Evolutionary conservation across 2,888 invertebrate species (phyloP).

Genomic region (Platypus cylindrus): DNA sequence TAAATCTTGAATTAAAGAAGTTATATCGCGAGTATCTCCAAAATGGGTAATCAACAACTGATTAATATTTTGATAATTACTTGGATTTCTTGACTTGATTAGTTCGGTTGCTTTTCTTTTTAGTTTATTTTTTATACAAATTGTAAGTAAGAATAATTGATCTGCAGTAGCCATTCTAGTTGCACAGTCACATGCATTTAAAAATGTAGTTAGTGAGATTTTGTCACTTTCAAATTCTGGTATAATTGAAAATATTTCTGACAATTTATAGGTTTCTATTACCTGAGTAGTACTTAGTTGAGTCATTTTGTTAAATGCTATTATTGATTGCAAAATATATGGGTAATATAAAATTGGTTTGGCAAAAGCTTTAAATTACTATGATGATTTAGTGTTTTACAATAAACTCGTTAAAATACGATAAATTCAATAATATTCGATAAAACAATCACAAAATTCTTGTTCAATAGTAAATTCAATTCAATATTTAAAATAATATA

Average conservation of each 20-base stretch:
- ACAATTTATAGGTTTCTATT: conserved; percentile 1
- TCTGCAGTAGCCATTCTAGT: conserved; percentile 7
- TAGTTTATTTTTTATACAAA: conserved; percentile 12
- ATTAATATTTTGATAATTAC: conserved; percentile 7
- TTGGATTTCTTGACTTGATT: conserved; percentile 11
- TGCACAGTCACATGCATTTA: conserved; percentile 9
- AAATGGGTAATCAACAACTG: conserved; percentile 7
- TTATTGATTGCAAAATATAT: too few species aligned
- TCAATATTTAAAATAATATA: too few species aligned
- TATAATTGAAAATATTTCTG: conserved; percentile 11
- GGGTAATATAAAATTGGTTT: too few species aligned
- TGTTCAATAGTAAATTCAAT: too few species aligned
- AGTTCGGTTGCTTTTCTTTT: conserved; percentile 9
- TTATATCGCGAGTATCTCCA: conserved; percentile 1
- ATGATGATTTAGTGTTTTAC: too few species aligned
- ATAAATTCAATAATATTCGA: too few species aligned
- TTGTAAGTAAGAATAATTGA: conserved; percentile 8
- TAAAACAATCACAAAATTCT: too few species aligned
- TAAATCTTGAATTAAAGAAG: conserved; percentile 1
- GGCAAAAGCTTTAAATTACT: too few species aligned
- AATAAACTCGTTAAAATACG: too few species aligned
- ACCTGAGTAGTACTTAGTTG: too few species aligned
- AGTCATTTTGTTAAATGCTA: too few species aligned
- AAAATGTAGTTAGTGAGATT: conserved; percentile 8
- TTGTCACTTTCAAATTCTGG: conserved; percentile 11